Percentiles rank a stretch among this genome's conserved stretches.
Conservation (phyloP, 2,888 invertebrate genomes). For the Brassicogethes aeneus region DNA sequence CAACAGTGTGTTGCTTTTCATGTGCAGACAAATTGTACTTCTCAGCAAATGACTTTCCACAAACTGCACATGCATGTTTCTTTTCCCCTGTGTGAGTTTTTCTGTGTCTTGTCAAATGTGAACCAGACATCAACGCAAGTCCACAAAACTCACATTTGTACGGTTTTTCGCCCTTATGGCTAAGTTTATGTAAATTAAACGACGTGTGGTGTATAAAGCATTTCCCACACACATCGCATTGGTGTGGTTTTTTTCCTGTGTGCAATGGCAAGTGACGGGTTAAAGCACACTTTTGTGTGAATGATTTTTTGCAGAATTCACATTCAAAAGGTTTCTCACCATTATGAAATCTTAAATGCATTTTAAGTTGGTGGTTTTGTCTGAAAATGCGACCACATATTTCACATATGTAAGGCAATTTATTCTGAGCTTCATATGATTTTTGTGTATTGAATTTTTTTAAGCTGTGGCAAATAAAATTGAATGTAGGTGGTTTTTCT, state of each 20-base stretch:
- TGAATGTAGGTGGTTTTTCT: background rate
- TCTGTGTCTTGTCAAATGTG: conserved; percentile 59
- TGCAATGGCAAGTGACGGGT: conserved; percentile 46
- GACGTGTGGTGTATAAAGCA: conserved; percentile 55
- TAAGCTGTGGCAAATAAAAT: background rate
- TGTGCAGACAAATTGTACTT: conserved; percentile 39
- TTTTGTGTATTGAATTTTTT: background rate
- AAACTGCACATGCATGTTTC: conserved; percentile 47
- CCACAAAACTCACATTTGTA: conserved; percentile 53
- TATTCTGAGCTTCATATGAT: background rate
- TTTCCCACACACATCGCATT: conserved; percentile 37
- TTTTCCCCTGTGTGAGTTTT: conserved; percentile 57
- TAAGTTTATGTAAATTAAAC: conserved; percentile 59
- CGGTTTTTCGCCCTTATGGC: conserved; percentile 53
- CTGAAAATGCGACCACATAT: conserved; percentile 47
- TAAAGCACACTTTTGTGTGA: conserved; percentile 47
- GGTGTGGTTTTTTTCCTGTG: conserved; percentile 38
- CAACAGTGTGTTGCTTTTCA: background rate
- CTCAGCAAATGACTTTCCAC: conserved; percentile 54
- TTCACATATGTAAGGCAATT: conserved; percentile 38
- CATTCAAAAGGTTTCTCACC: conserved; percentile 44
- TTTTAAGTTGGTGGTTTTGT: conserved; percentile 41
- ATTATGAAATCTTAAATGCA: conserved; percentile 45
- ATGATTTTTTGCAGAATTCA: conserved; percentile 43
- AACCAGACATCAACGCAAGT: conserved; percentile 52